These are phyloP conservation scores for Echinarachnius parma DNA, from an alignment of 53 echinoderm and acorn worm genomes.

Conservation along the genomic window DNA sequence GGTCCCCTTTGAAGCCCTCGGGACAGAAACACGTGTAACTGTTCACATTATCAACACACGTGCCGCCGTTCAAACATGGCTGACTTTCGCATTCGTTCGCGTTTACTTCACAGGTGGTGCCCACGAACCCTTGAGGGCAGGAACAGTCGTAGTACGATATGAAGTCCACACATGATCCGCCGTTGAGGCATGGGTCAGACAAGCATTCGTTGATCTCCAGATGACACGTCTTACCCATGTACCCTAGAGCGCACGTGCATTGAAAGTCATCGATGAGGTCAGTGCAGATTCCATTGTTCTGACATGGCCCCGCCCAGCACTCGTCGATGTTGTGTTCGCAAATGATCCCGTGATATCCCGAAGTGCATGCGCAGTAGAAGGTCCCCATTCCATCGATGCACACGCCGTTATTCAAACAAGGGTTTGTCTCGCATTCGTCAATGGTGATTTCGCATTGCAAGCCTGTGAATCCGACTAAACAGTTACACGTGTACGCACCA, in stretches of 20 bases:
- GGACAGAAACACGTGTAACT: slow-evolving; percentile 60
- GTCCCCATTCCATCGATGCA: slow-evolving; percentile 85
- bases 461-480: slow-evolving; percentile 71
- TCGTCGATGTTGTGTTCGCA: slow-evolving; percentile 93
- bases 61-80: slow-evolving; percentile 70
- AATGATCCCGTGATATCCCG: slow-evolving; percentile 81
- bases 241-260: slow-evolving; percentile 69
- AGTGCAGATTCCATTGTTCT: slow-evolving; percentile 71
- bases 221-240: slow-evolving; percentile 73
- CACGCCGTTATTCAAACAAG: slow-evolving; percentile 76
- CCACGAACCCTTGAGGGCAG: slow-evolving; percentile 70
- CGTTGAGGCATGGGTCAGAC: slow-evolving; percentile 73
- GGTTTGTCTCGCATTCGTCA: slow-evolving; percentile 79
- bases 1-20: slow-evolving; percentile 54
- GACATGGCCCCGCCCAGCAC: slow-evolving; percentile 85
- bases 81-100: slow-evolving; percentile 68
- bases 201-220: slow-evolving; percentile 72
- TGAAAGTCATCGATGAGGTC: slow-evolving; percentile 62
- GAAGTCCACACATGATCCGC: slow-evolving; percentile 63
- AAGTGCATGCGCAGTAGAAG: slow-evolving; percentile 86
- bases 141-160: slow-evolving; percentile 62
- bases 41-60: slow-evolving; percentile 64
- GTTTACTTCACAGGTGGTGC: slow-evolving; percentile 58
- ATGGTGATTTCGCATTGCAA: slow-evolving; percentile 67
- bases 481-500: slow-evolving; percentile 66